Conservation (phyloP, 2,113 vertebrate species). For the Pungitius pungitius region DNA sequence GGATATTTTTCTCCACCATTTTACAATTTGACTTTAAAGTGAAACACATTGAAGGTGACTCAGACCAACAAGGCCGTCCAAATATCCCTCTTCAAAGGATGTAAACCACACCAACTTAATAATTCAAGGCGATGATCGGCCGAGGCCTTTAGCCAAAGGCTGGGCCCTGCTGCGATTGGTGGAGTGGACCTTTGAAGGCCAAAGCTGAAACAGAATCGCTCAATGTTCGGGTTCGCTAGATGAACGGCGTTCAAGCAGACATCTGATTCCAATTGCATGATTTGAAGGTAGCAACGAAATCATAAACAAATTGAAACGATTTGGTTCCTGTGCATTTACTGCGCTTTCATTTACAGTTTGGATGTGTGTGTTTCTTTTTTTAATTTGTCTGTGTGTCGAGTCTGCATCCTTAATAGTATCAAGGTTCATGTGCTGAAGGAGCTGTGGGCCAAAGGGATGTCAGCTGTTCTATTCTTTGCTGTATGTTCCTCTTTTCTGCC, state of each 20-base stretch:
- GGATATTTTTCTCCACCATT: neutral
- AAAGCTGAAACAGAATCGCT: slow-evolving; percentile 1
- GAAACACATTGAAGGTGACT: neutral
- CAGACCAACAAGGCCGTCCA: neutral
- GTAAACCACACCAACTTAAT: slow-evolving; percentile 3
- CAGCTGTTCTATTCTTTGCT: neutral
- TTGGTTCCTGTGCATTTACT: neutral
- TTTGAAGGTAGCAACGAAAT: neutral
- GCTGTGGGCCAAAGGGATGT: neutral
- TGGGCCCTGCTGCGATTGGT: neutral
- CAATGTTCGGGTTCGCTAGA: neutral
- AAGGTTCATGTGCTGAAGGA: slow-evolving; percentile 6
- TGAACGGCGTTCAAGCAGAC: neutral
- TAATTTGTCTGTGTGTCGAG: neutral
- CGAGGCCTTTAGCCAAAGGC: neutral
- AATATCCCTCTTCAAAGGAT: neutral
- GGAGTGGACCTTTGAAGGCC: neutral
- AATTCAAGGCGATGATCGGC: neutral
- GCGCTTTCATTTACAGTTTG: neutral
- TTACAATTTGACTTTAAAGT: slow-evolving; percentile 14
- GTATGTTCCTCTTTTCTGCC: neutral
- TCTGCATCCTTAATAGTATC: neutral
- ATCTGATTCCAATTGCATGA: neutral
- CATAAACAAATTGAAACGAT: neutral
- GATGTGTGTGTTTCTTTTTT: neutral